Evolutionary conservation across 2,888 invertebrate genomes (phyloP).

Genomic region (Halictus ligatus): DNA sequence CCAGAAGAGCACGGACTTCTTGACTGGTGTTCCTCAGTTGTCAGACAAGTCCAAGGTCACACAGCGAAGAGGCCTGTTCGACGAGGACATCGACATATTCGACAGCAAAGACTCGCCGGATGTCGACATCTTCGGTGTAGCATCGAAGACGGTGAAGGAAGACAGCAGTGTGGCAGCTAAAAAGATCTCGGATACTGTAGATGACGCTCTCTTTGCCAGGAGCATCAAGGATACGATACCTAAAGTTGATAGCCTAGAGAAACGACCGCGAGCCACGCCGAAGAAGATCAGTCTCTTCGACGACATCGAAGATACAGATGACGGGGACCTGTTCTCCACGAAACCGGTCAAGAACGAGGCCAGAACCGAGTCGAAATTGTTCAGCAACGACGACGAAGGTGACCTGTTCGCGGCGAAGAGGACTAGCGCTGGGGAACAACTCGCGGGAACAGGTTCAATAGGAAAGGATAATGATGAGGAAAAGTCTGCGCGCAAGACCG

Average conservation of each 20-base stretch:
- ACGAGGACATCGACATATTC: constrained; percentile 75
- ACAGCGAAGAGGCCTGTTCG: constrained; percentile 73
- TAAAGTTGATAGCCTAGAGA: constrained; percentile 34
- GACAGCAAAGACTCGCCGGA: constrained; percentile 71
- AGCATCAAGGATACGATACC: constrained; percentile 17
- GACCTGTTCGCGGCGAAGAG: constrained; percentile 64
- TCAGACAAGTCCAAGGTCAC: constrained; percentile 63
- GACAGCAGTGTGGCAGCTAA: neutral
- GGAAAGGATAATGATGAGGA: constrained; percentile 15
- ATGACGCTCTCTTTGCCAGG: constrained; percentile 31
- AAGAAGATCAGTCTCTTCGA: constrained; percentile 74
- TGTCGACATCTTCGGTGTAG: constrained; percentile 75
- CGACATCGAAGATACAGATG: constrained; percentile 72
- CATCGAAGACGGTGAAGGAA: constrained; percentile 35
- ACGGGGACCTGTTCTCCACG: constrained; percentile 70
- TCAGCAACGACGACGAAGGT: constrained; percentile 70
- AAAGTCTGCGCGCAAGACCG: constrained; percentile 20
- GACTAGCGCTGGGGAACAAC: neutral
- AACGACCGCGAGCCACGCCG: neutral
- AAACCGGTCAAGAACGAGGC: constrained; percentile 40
- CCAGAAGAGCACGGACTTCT: constrained; percentile 76
- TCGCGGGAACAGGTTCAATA: neutral
- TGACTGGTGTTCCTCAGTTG: constrained; percentile 61
- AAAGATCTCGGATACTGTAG: neutral
- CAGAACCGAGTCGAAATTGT: constrained; percentile 54